These are phyloP conservation scores for Sycophila texana DNA, from an alignment of 2,888 invertebrate species.

Conservation along the genomic window DNA sequence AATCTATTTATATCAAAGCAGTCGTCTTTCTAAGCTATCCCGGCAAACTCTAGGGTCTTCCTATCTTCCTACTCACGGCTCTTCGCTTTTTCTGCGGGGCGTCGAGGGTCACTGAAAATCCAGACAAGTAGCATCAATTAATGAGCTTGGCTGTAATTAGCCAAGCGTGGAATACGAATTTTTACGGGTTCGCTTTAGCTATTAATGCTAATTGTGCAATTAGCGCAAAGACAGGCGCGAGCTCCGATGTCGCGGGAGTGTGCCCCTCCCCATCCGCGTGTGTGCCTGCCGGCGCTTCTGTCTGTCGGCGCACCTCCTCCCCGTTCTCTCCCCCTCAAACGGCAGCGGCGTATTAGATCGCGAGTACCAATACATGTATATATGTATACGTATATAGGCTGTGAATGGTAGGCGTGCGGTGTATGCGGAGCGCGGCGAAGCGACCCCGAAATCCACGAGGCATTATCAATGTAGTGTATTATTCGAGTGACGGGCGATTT, in stretches of 20 bases:
- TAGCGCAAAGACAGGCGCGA: conserved; percentile 23
- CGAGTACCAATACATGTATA: not conserved
- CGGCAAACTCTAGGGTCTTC: not conserved
- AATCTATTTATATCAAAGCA: not conserved
- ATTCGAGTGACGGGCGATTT: conserved; percentile 38
- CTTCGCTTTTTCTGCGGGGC: not conserved
- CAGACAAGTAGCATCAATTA: conserved; percentile 33
- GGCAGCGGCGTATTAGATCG: conserved; percentile 8
- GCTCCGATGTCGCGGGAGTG: not conserved
- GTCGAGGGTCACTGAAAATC: not conserved
- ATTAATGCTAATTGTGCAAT: conserved; percentile 44
- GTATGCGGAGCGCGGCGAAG: not conserved
- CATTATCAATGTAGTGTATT: conserved; percentile 37
- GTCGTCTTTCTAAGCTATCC: not conserved
- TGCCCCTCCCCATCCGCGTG: not conserved
- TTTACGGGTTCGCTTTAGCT: conserved; percentile 20
- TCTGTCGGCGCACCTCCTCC: not conserved
- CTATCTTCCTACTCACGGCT: not conserved
- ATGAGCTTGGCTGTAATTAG: conserved; percentile 49
- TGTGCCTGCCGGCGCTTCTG: not conserved
- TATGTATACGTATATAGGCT: not conserved
- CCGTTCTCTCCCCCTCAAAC: too few relatives aligned
- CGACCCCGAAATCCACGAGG: not conserved
- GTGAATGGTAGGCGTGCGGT: not conserved
- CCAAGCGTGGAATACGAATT: conserved; percentile 34